Evolutionary conservation across 1,140 invertebrate species (phyloP).

Genomic region (Cryptotermes secundus): DNA sequence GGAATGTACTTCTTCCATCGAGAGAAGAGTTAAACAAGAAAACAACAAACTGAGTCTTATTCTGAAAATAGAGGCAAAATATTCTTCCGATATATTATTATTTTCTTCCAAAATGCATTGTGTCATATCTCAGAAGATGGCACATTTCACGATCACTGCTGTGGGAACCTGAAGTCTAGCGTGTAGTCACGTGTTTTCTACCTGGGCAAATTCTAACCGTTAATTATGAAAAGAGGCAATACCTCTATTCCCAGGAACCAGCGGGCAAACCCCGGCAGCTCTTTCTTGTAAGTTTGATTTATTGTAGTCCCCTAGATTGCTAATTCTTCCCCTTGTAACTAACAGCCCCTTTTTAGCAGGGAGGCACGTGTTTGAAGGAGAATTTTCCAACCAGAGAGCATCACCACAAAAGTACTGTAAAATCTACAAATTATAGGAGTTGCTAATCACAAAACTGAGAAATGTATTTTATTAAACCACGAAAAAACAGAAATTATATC

Average conservation of each 20-base stretch:
- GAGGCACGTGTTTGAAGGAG: neutral
- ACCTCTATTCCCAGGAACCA: neutral
- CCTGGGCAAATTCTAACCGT: neutral
- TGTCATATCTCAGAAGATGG: no score
- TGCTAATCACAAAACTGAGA: neutral
- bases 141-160: no score
- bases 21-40: no score
- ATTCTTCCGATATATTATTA: no score
- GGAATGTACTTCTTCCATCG: no score
- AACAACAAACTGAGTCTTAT: no score
- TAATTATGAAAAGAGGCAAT: neutral
- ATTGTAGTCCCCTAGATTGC: neutral
- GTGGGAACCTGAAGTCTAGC: no score
- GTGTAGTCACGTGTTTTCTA: no score
- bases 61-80: no score
- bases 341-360: neutral
- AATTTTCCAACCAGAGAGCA: neutral
- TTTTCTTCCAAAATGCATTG: no score
- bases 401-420: neutral
- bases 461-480: neutral
- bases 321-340: neutral
- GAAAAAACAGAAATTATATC: neutral
- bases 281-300: neutral
- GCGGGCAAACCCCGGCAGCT: neutral
- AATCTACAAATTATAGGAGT: slow-evolving; percentile 6